A percentile compares a stretch with the other conserved stretches of the same genome.
Conservation (phyloP, 2,797 vertebrate species). For the Phoebastria nigripes region DNA sequence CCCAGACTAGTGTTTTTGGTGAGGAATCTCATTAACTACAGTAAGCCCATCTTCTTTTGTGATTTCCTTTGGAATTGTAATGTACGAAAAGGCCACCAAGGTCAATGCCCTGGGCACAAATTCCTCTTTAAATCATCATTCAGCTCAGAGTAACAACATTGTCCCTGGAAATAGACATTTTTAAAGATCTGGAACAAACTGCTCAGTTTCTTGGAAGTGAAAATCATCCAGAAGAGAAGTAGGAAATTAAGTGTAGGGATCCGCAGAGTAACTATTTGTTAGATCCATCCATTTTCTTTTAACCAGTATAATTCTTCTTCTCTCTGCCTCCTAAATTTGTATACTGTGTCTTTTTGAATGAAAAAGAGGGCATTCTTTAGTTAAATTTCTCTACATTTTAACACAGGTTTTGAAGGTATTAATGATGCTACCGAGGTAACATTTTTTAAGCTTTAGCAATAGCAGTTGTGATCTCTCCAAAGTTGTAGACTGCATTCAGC, state of each 20-base stretch:
- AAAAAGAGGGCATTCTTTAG: not conserved
- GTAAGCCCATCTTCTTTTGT: constrained; percentile 78
- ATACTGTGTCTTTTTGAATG: not conserved
- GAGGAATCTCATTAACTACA: constrained; percentile 83
- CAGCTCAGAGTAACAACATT: constrained; percentile 57
- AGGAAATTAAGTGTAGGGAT: not conserved
- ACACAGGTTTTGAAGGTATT: not conserved
- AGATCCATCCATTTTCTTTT: not conserved
- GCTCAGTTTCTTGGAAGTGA: not conserved
- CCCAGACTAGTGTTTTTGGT: constrained; percentile 82
- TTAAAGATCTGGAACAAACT: constrained; percentile 38
- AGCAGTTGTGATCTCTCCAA: not conserved
- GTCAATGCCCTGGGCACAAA: constrained; percentile 80
- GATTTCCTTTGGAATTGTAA: constrained; percentile 83
- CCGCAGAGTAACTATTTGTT: not conserved
- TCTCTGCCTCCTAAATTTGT: not conserved
- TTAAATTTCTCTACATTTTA: not conserved
- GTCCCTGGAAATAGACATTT: constrained; percentile 37
- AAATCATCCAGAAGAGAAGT: not conserved
- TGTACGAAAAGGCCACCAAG: constrained; percentile 75
- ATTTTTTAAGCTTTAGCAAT: not conserved
- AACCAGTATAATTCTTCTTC: not conserved
- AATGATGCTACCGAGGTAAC: not conserved
- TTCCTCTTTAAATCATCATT: constrained; percentile 72
- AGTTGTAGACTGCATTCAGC: not conserved